phyloP scores from a whole-genome alignment of 2,113 vertebrate species.

The Natator depressus region DNA sequence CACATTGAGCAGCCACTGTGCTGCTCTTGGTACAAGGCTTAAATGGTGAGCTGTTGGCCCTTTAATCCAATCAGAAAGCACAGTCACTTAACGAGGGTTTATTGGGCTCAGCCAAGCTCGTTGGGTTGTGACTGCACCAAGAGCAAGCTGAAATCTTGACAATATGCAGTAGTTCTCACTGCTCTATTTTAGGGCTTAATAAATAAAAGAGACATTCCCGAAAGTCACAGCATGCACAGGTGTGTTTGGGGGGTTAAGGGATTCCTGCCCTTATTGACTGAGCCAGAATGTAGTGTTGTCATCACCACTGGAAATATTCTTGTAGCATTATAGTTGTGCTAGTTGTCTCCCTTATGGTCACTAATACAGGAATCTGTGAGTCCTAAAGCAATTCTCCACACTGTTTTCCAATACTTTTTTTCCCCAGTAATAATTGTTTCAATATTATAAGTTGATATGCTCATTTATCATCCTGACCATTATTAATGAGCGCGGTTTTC shows the following conservation, averaged over 20 bases:
- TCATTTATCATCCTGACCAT: constrained; percentile 41
- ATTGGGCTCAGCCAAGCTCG: background rate
- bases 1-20: background rate
- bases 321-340: background rate
- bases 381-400: background rate
- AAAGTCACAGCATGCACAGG: background rate
- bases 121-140: background rate
- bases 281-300: background rate
- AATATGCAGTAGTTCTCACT: background rate
- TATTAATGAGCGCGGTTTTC: constrained; percentile 47
- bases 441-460: constrained; percentile 26
- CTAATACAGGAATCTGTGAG: background rate
- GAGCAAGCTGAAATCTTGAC: background rate
- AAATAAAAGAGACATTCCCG: background rate
- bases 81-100: background rate
- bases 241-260: background rate
- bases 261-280: background rate
- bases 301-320: background rate
- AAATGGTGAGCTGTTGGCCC: background rate
- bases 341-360: background rate
- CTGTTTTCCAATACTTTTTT: background rate
- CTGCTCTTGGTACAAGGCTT: background rate
- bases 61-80: background rate
- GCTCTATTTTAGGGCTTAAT: background rate
- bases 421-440: background rate